A percentile compares a stretch with the other conserved stretches of the same genome.
Evolutionary conservation across 2,113 vertebrate genomes (phyloP).

Genomic region (Bungarus multicinctus): DNA sequence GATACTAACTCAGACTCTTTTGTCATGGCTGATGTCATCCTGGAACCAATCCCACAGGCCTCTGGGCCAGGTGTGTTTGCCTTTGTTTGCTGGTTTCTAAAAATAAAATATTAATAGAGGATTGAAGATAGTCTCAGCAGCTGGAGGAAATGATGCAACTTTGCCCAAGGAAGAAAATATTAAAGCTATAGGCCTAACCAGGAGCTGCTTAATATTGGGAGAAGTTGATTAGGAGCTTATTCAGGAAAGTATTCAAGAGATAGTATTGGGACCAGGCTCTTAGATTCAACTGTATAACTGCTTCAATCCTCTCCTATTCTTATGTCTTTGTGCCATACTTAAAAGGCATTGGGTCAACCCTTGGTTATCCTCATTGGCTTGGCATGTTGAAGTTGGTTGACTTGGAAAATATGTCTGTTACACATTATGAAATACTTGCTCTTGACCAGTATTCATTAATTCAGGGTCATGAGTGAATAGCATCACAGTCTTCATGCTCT

Average conservation of each 20-base stretch:
- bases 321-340: neutral
- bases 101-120: slow-evolving; percentile 43
- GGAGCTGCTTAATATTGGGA: neutral
- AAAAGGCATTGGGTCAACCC: no score
- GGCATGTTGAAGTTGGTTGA: neutral
- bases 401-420: neutral
- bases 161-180: neutral
- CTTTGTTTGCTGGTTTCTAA: slow-evolving; percentile 46
- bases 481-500: slow-evolving; percentile 24
- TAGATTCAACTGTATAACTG: no score
- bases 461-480: neutral
- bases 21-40: slow-evolving; percentile 38
- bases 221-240: neutral
- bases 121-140: slow-evolving; percentile 23
- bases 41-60: slow-evolving; percentile 11
- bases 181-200: neutral
- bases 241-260: neutral
- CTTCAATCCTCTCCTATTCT: neutral
- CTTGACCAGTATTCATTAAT: slow-evolving; percentile 8
- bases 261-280: neutral
- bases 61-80: neutral
- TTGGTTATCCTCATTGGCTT: neutral
- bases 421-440: slow-evolving; percentile 17
- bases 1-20: slow-evolving; percentile 27
- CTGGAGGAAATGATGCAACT: neutral